Base-by-base conservation (phyloP, 2,797 vertebrate species). In the Paramormyrops hopkinsi region DNA sequence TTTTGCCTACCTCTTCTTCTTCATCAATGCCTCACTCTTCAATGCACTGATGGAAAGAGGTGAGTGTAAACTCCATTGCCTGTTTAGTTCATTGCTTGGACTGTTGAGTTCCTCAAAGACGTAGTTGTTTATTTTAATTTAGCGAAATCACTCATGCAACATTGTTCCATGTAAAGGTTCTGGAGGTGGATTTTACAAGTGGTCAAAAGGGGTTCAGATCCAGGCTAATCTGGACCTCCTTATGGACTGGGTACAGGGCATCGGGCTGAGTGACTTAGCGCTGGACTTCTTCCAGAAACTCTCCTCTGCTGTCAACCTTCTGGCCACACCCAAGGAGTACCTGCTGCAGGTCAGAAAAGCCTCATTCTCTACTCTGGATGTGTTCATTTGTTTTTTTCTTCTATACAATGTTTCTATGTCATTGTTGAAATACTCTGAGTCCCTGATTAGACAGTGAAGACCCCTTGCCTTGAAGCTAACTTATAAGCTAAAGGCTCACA, bases 41-140 rank as follows among this genome's bases (percentile, higher is more conserved):
- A 97, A 97, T 92, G 93, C 94, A 0, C 94, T 97, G 73, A 97
- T 97, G 96, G 96, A 97, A 91, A 95, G 94, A 96, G 96, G 96
- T 94, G 84, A 82, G 87, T 14, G 56, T 41, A 7, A 51, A 9
- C 33, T 48, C 22, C 25, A 25, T 33, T 17, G 37, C n/a, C n/a
- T n/a, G n/a, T n/a, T n/a, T n/a, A n/a, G n/a, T n/a, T n/a, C n/a
- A n/a, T n/a, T n/a, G n/a, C n/a, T n/a, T n/a, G n/a, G n/a, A n/a
- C n/a, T 51, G 82, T 51, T 25, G 44, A 25, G 41, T 25, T 25
- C 48, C 12, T 85, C 9, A 44, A 51, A 50, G 25, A 50, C 25
- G 22, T 22, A 29, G 83, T 29, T 44, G 48, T 56, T 5, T 62
- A 46, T 25, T 88, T 65, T 59, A 3, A 25, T 33, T 33, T 29